Conservation (phyloP, 2,113 vertebrate species). For the Leucosticte australis region DNA sequence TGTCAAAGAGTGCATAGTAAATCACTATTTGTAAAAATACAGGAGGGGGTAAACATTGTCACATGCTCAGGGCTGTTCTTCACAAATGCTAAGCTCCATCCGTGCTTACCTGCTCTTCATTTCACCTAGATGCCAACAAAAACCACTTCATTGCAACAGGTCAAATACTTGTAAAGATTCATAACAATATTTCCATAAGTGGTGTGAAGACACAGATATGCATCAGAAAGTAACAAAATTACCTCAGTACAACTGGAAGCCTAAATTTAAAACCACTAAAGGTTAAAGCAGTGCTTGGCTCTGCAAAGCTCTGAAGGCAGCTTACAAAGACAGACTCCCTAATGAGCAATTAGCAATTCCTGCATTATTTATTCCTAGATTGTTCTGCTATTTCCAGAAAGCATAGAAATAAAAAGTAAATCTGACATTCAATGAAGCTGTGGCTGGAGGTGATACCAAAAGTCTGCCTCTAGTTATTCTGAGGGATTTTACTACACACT, state of each 20-base stretch:
- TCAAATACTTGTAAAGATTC: neutral
- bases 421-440: neutral
- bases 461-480: neutral
- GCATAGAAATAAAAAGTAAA: neutral
- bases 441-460: neutral
- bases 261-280: neutral
- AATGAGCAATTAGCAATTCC: neutral
- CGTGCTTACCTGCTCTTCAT: neutral
- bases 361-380: conserved; percentile 1
- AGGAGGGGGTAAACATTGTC: neutral
- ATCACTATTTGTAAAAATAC: neutral
- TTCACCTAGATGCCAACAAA: neutral
- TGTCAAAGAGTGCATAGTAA: neutral
- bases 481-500: neutral
- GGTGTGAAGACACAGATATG: neutral
- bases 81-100: neutral
- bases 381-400: neutral
- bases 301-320: neutral
- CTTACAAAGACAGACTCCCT: neutral
- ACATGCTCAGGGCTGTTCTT: neutral
- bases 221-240: neutral
- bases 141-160: neutral
- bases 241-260: neutral
- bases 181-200: neutral
- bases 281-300: neutral